Conservation (phyloP, 2,113 vertebrate genomes). For the Beaufortia kweichowensis region DNA sequence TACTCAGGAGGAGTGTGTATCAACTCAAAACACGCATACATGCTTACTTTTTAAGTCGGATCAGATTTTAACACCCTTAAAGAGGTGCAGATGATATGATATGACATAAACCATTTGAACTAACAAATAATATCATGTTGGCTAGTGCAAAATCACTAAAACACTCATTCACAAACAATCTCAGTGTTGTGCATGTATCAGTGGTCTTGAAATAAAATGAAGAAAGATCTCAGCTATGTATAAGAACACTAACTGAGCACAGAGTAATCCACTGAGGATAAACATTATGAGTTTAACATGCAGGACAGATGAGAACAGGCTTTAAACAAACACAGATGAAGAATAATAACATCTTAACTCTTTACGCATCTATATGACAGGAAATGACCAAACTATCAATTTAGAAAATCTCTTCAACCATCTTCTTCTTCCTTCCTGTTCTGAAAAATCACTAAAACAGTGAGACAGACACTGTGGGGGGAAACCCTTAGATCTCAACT, state of each 20-base stretch:
- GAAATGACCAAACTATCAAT: slow-evolving; percentile 1
- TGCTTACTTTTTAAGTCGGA: not conserved
- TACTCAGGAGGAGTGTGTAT: not conserved
- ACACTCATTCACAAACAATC: no score
- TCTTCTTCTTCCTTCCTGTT: not conserved
- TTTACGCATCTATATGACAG: slow-evolving; percentile 13
- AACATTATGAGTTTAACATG: not conserved
- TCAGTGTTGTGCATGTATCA: not conserved
- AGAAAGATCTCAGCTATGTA: no score
- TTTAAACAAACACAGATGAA: slow-evolving; percentile 27
- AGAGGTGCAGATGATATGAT: not conserved
- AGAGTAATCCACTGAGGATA: not conserved
- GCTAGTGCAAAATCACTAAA: not conserved
- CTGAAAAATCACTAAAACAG: no score
- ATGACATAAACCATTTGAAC: not conserved
- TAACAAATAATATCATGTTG: not conserved
- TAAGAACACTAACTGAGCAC: no score
- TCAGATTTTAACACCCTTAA: not conserved
- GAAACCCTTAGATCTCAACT: no score
- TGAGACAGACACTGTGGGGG: no score
- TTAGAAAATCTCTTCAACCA: not conserved
- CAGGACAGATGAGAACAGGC: not conserved
- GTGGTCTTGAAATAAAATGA: no score
- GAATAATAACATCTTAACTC: not conserved
- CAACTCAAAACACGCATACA: not conserved